Conservation (phyloP, 2,797 vertebrate genomes). For the Myotis daubentonii region DNA sequence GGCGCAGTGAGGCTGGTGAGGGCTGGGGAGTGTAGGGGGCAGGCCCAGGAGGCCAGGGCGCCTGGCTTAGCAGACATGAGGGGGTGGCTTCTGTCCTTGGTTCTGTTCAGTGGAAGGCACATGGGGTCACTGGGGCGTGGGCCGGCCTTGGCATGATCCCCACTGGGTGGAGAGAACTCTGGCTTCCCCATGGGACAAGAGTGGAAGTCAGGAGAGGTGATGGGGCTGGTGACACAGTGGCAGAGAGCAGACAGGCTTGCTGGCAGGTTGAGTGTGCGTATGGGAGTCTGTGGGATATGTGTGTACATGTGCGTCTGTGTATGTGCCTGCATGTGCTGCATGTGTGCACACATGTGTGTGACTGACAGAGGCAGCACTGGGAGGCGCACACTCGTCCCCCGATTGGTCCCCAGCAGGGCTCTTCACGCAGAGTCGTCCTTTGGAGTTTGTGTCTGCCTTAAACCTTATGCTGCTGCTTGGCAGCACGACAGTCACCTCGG, state of each 20-base stretch:
- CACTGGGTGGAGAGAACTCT: neutral
- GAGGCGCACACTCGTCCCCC: neutral
- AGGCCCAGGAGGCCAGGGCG: neutral
- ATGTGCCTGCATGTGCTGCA: neutral
- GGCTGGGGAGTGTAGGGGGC: rapidly evolving
- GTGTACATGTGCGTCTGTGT: neutral
- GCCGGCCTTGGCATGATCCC: neutral
- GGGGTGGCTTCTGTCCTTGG: neutral
- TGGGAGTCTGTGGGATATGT: neutral
- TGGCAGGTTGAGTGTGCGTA: neutral
- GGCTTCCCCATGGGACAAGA: neutral
- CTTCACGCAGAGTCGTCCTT: neutral
- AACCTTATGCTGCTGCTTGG: neutral
- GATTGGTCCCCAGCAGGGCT: too few relatives aligned
- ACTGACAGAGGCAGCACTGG: neutral
- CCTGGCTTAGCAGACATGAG: neutral
- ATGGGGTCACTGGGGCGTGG: too few relatives aligned
- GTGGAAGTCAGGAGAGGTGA: neutral
- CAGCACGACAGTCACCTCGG: neutral
- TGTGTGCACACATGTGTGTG: neutral
- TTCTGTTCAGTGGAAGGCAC: neutral
- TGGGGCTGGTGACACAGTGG: neutral
- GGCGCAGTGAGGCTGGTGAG: neutral
- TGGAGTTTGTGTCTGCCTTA: neutral
- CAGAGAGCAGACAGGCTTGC: neutral